Base-by-base conservation (phyloP, 1,140 invertebrate genomes). In the Meteorus sp. region DNA sequence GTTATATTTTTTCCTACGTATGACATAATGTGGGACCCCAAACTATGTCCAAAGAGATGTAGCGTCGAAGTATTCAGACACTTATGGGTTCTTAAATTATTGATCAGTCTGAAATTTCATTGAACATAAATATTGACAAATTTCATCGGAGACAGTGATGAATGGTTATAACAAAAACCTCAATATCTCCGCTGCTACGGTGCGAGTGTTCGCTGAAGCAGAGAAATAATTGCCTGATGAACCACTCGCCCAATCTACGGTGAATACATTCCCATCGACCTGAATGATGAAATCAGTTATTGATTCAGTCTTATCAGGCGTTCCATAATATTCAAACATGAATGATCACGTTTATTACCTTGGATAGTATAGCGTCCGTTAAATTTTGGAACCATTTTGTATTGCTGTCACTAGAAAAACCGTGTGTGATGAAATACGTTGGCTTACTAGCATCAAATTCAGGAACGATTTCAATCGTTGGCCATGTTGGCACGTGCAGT, bases 11-110 rank as follows among this genome's bases (percentile, higher is more conserved):
- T 77, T 31, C 67, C 76, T 31, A 71, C 65, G 56, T 80, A 80
- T 2, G 70, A 64, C 53, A 73, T 73, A 41, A 76, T 72, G 53
- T 80, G 78, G 44, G 75, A 66, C 13, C 78, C 78, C 9, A 80
- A 64, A 66, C 78, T 80, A 60, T 80, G 78, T 2, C 78, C 78
- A 55, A 79, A 63, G 22, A 78, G 17, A 62, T 80, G 76, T 25
- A 79, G 60, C 9, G 62, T 64, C 19, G 61, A 57, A 29, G 58
- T 9, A 56, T 62, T 8, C 35, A 64, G 22, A 51, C 41, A 33
- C 64, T 53, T 27, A 60, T 64, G 41, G 54, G 56, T 39, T 55
- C 45, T 25, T 56, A 65, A 68, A 59, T 59, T 70, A 20, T 19
- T 65, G 56, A 70, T 70, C 60, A 65, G 56, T 63, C 67, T 73